phyloP scores from a whole-genome alignment of 2,113 vertebrate genomes.

The Nannospalax galili region DNA sequence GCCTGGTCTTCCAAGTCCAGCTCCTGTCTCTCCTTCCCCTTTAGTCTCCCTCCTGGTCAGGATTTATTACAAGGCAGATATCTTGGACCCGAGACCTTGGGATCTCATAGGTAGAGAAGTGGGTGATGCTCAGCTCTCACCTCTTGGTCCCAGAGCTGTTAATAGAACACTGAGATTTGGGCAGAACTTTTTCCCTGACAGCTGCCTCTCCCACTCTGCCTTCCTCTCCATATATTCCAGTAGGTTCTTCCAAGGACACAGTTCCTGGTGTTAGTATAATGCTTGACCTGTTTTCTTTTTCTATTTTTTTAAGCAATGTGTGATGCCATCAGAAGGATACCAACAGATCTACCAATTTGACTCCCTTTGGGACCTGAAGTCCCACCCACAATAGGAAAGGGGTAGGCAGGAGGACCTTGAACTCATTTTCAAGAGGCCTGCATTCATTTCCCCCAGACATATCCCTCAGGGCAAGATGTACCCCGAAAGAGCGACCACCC shows the following conservation, averaged over 20 bases:
- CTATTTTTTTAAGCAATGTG: conserved; percentile 23
- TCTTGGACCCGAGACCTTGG: background rate
- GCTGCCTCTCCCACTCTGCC: no score
- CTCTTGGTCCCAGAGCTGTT: conserved; percentile 1
- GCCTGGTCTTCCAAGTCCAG: background rate
- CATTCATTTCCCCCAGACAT: conserved; percentile 10
- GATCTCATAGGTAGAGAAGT: background rate
- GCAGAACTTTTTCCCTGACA: conserved; percentile 16
- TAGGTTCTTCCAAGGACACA: conserved; percentile 24
- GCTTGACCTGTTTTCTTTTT: background rate
- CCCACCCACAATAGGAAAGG: background rate
- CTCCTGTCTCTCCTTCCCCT: background rate
- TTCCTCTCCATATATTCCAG: background rate
- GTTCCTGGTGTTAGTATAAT: background rate
- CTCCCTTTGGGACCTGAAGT: background rate
- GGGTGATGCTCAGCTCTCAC: background rate
- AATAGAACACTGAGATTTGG: conserved; percentile 37
- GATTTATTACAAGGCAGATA: background rate
- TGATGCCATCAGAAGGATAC: conserved; percentile 11
- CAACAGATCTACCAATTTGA: background rate
- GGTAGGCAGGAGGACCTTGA: background rate
- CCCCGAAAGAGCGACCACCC: conserved; percentile 72
- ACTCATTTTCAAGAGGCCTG: conserved; percentile 40
- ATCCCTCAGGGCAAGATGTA: conserved; percentile 30
- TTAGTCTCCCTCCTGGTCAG: background rate